Base-by-base conservation (phyloP, 1,140 invertebrate species). In the Cephus cinctus region DNA sequence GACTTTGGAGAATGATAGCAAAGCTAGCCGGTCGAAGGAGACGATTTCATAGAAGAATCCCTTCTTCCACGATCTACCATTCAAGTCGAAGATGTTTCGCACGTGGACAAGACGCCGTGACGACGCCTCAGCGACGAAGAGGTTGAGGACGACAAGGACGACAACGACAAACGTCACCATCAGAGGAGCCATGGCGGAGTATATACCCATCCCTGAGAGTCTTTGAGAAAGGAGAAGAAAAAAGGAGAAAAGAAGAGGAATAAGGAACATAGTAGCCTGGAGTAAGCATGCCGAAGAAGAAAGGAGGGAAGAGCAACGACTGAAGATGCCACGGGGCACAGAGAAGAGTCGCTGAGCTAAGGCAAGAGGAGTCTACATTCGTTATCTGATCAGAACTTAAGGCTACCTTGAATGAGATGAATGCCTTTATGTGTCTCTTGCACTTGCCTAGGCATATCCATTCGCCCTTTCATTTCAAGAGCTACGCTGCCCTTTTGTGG, bases 371-470 rank as follows among this genome's bases (percentile, higher is more conserved):
- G 71, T 69, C 59, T 73, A 71, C 68, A 67, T 72, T 68, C 65
- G 69, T 69, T 73, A 73, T 73, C 71, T 73, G 71, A 73, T 73
- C 69, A 61, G 62, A 72, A 63, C 61, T 69, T 71, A 69, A 67
- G 61, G 63, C 63, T 69, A 65, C 69, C 67, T 71, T 72, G 68
- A 73, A 72, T 69, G 71, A 73, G 69, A 73, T 73, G 69, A 73
- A 73, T 73, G 69, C 67, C 61, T 71, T 65, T 64, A 69, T 65
- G 67, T 70, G 67, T 71, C 64, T 73, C 69, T 69, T 73, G 63
- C 66, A 71, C 69, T 73, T 69, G 63, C 66, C 63, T 70, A 69
- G 65, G 66, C 65, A 66, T 65, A 69, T 71, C 67, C 70, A 68
- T 72, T 69, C 66, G 64, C 59, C 60, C 60, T 73, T 73, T 73